Evolutionary conservation across 2,888 invertebrate species (phyloP), one percentile per base, ranked within the genome.

Genomic region (Netelia fuscicornis): DNA sequence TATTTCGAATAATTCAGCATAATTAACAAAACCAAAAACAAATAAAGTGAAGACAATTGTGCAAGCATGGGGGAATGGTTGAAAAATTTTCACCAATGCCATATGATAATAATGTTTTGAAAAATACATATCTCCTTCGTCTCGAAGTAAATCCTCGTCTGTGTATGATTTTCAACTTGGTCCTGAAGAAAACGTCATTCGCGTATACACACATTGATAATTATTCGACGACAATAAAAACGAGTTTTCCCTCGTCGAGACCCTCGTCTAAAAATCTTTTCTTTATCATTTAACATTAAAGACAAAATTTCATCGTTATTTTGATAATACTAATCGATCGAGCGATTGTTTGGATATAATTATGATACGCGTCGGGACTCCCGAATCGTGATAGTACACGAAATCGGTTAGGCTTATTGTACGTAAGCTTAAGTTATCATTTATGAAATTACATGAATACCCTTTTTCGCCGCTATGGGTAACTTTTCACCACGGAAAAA

Each of bases 381-480:
- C 11, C 30, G 13, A 20, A n/a, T 52, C 11, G n/a, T 13, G 44
- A 10, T 52, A 10, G 13, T 20, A 9, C 17, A 9, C 17, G 58
- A 58, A 5, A 42, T 44, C 48, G 17, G 9, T 42, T 68, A 58
- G 37, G 74, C 17, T 74, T 80, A 20, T 62, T 80, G 30, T 62
- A 60, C 25, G 56, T 64, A 9, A 9, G 1, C 11, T 56, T 11
- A 52, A 10, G 52, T 67, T 76, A 48, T 75, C n/a, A 72, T 83
- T 93, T 93, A 95, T 85, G 94, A 94, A 83, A 93, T 89, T 1
- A 97, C 96, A 91, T 97, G 96, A 92, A 96, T 97, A 90, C 98
- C 98, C 94, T 98, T 98, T 94, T 98, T 98, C 79, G 98, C 98
- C 56, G 98, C 98, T 86, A 98, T 97, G 10, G 98, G 98, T 86